phyloP scores from a whole-genome alignment of 2,797 vertebrate species.

The Cichlasoma orientale region DNA sequence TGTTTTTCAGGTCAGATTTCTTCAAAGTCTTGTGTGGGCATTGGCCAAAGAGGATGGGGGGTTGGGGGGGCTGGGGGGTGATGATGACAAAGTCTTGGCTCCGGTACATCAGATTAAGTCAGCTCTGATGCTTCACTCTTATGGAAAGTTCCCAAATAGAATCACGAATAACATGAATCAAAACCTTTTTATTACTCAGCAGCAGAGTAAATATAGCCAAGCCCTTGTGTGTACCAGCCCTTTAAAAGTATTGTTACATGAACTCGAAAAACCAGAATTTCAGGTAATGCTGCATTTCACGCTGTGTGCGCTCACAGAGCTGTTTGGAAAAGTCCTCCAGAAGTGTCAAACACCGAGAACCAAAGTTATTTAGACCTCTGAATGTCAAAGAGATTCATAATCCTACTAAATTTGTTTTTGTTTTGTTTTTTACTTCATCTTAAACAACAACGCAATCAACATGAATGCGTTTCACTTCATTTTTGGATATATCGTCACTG shows the following conservation, averaged over 20 bases:
- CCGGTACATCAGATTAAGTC: conserved; percentile 47
- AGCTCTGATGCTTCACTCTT: conserved; percentile 47
- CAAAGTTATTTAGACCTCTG: not conserved
- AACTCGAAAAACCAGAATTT: conserved; percentile 53
- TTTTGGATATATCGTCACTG: conserved; percentile 33
- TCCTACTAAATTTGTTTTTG: not conserved
- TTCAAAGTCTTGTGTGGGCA: conserved; percentile 60
- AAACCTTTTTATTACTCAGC: conserved; percentile 9
- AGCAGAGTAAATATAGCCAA: not conserved
- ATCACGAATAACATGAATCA: conserved; percentile 21
- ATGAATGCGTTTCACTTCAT: conserved; percentile 24
- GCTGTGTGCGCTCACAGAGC: not conserved
- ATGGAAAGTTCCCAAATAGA: conserved; percentile 28
- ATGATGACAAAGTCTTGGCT: conserved; percentile 43
- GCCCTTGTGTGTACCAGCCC: not conserved
- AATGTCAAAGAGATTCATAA: not conserved
- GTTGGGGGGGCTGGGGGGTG: too few relatives aligned
- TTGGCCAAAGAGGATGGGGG: conserved; percentile 43
- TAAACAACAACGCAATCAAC: not conserved
- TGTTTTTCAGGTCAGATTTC: conserved; percentile 69
- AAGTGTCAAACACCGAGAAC: not conserved
- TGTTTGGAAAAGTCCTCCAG: not conserved
- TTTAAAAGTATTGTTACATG: conserved; percentile 12
- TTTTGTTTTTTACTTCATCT: not conserved
- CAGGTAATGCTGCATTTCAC: conserved; percentile 32